phyloP scores from a whole-genome alignment of 2,888 invertebrate species.

The Dermolepida albohirtum region DNA sequence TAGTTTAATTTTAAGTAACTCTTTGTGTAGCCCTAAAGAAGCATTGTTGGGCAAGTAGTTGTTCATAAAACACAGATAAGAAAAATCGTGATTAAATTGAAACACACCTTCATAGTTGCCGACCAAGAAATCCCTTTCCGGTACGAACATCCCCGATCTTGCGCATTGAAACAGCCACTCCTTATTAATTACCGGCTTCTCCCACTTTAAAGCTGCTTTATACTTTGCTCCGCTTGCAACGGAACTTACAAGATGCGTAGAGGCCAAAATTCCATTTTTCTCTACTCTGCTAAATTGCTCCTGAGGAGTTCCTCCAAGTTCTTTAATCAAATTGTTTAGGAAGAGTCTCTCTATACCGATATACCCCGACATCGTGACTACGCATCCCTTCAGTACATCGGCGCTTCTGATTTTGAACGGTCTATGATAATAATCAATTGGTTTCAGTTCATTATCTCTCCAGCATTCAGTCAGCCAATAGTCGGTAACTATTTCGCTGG shows the following conservation, averaged over 20 bases:
- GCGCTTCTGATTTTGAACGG: constrained; percentile 68
- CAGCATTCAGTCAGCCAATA: constrained; percentile 80
- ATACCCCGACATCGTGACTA: constrained; percentile 85
- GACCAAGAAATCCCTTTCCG: constrained; percentile 71
- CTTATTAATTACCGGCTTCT: constrained; percentile 81
- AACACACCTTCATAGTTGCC: constrained; percentile 69
- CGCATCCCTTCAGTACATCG: constrained; percentile 74
- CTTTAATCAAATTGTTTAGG: constrained; percentile 75
- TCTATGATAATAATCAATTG: constrained; percentile 78
- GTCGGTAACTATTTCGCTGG: constrained; percentile 75
- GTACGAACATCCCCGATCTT: constrained; percentile 66
- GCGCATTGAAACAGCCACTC: constrained; percentile 84
- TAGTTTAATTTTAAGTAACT: too few species aligned
- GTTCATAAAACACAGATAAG: too few species aligned
- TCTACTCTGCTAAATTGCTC: constrained; percentile 74
- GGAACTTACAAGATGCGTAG: constrained; percentile 86
- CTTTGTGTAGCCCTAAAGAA: too few species aligned
- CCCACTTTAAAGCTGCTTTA: constrained; percentile 86
- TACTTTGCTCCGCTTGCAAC: constrained; percentile 83
- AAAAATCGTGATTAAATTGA: not conserved
- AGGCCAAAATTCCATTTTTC: constrained; percentile 70
- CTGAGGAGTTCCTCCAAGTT: constrained; percentile 77
- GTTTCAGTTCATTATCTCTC: constrained; percentile 69
- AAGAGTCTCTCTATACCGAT: constrained; percentile 79
- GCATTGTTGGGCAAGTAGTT: too few species aligned